Conservation (phyloP, 2,888 invertebrate species). For the Leptinotarsa juncta region DNA sequence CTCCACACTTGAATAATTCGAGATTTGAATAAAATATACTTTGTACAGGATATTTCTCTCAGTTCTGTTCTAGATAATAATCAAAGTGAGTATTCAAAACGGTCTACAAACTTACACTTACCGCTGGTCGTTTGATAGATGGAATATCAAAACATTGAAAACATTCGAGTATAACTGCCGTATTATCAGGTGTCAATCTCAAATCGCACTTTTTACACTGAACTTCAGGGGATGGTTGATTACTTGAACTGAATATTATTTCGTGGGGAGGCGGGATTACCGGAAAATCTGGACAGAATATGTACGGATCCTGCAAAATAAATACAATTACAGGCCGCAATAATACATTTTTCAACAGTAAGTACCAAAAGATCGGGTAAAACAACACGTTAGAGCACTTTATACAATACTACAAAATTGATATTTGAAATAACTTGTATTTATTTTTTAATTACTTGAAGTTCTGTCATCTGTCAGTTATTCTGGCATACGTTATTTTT, state of each 20-base stretch:
- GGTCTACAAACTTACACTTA: conserved; percentile 33
- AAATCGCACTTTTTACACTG: conserved; percentile 61
- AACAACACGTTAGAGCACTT: background rate
- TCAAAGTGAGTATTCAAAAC: conserved; percentile 24
- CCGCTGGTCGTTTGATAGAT: conserved; percentile 36
- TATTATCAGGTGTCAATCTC: conserved; percentile 55
- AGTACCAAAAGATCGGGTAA: background rate
- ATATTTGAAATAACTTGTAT: background rate
- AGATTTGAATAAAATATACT: conserved; percentile 55
- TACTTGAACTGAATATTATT: conserved; percentile 35
- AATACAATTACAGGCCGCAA: conserved; percentile 14
- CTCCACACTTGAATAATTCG: conserved; percentile 54
- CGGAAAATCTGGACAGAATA: conserved; percentile 45
- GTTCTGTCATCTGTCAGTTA: too few species aligned
- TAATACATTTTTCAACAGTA: conserved; percentile 3
- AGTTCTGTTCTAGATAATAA: conserved; percentile 53
- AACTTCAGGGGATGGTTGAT: conserved; percentile 38
- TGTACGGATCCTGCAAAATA: conserved; percentile 46
- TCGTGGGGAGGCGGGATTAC: conserved; percentile 38
- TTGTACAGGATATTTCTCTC: conserved; percentile 52
- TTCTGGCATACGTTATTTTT: too few species aligned
- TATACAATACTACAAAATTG: too few species aligned
- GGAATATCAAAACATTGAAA: conserved; percentile 57
- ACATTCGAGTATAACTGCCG: conserved; percentile 58
- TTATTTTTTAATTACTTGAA: background rate